A percentile compares a stretch with the other conserved stretches of the same genome.
These are phyloP conservation scores for Lipophrys pholis DNA, from an alignment of 2,113 vertebrate species.

Conservation along the genomic window DNA sequence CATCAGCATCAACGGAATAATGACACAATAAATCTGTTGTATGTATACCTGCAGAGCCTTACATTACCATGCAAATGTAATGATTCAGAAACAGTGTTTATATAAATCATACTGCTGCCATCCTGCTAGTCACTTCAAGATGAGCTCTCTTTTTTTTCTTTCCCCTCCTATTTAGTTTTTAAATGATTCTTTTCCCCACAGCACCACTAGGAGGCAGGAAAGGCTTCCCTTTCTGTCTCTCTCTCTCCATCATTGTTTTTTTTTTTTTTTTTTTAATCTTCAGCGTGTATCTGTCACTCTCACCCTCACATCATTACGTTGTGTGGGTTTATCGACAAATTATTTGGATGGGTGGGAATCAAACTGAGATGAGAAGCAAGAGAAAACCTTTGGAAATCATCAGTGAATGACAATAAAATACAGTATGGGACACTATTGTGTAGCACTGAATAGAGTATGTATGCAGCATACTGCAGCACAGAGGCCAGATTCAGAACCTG, in stretches of 20 bases:
- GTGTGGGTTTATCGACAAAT: not conserved
- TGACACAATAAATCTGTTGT: not conserved
- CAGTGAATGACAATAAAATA: no score
- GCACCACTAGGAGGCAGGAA: slow-evolving; percentile 80
- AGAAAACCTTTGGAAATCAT: no score
- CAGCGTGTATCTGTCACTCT: slow-evolving; percentile 8
- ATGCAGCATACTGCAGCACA: no score
- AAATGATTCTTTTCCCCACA: slow-evolving; percentile 1
- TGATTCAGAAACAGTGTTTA: not conserved
- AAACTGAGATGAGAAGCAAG: no score
- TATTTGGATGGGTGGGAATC: slow-evolving; percentile 11
- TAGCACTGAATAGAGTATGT: no score
- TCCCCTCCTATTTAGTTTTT: not conserved
- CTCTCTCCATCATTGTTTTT: not conserved
- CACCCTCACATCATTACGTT: not conserved
- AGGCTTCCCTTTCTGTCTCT: slow-evolving; percentile 37
- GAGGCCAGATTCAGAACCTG: no score
- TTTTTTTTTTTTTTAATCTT: not conserved
- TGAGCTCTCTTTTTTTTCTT: not conserved
- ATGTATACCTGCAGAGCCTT: not conserved
- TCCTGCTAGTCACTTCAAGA: not conserved
- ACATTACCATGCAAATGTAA: slow-evolving; percentile 1
- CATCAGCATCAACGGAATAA: not conserved
- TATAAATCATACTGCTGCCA: not conserved
- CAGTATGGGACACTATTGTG: no score